These are phyloP conservation scores for Eupithecia tripunctaria DNA, from an alignment of 2,888 invertebrate genomes.

Conservation along the genomic window DNA sequence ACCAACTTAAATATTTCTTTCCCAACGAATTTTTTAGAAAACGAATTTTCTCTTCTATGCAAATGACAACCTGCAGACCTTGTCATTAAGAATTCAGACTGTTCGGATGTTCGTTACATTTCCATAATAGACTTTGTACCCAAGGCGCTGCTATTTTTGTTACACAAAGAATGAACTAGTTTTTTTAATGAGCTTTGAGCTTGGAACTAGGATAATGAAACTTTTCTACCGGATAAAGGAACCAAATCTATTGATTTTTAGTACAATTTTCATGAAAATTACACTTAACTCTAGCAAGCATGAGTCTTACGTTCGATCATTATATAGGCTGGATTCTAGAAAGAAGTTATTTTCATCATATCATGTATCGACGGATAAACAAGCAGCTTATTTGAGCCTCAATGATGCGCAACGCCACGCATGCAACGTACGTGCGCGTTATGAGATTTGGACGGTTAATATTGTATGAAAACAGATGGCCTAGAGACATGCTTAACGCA, in stretches of 20 bases:
- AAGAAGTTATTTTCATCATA: background rate
- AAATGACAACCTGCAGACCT: constrained; percentile 23
- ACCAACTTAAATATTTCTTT: background rate
- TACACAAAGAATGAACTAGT: constrained; percentile 9
- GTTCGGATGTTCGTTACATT: constrained; percentile 22
- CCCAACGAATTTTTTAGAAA: constrained; percentile 7
- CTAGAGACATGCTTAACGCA: no score
- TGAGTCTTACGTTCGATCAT: background rate
- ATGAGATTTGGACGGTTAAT: no score
- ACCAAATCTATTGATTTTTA: background rate
- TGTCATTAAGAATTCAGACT: constrained; percentile 33
- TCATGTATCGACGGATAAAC: background rate
- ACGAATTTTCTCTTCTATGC: constrained; percentile 26
- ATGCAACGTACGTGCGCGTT: no score
- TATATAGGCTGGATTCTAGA: background rate
- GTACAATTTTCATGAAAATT: background rate
- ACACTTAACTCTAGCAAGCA: background rate
- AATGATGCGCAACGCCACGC: no score
- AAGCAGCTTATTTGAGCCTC: no score
- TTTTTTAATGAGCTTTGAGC: constrained; percentile 1
- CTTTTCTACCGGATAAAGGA: background rate
- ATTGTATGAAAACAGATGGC: no score
- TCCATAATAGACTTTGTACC: constrained; percentile 34
- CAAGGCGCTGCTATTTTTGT: constrained; percentile 25
- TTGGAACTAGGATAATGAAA: background rate